Conservation (phyloP, 2,888 invertebrate species). For the Luperina nickerlii region DNA sequence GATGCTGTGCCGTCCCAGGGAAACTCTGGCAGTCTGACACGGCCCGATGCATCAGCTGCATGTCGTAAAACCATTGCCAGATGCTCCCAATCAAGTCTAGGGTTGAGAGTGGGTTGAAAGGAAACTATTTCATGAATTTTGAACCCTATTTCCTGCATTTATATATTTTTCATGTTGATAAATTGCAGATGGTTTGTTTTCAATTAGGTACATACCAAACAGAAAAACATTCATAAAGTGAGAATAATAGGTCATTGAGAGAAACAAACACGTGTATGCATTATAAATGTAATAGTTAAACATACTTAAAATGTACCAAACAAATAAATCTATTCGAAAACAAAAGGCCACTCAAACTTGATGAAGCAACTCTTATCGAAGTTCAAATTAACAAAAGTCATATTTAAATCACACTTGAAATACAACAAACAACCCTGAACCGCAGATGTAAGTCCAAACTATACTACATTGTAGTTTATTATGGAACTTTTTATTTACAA, state of each 20-base stretch:
- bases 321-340: conserved; percentile 50
- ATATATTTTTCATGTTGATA: not conserved
- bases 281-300: conserved; percentile 44
- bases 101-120: conserved; percentile 42
- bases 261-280: conserved; percentile 41
- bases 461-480: conserved; percentile 80
- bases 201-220: not conserved
- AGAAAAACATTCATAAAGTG: conserved; percentile 22
- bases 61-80: conserved; percentile 73
- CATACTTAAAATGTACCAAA: conserved; percentile 43
- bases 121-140: conserved; percentile 2
- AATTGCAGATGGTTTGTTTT: conserved; percentile 7
- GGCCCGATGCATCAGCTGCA: conserved; percentile 68
- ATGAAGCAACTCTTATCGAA: conserved; percentile 44
- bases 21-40: conserved; percentile 67
- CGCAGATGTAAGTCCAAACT: conserved; percentile 81
- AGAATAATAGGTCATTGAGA: conserved; percentile 25
- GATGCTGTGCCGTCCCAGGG: conserved; percentile 55
- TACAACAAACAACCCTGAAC: conserved; percentile 70
- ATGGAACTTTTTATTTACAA: conserved; percentile 85
- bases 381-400: conserved; percentile 53
- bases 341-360: conserved; percentile 44
- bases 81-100: conserved; percentile 78
- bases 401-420: conserved; percentile 62
- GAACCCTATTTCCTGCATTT: not conserved